phyloP scores from a whole-genome alignment of 2,797 vertebrate genomes.

The Okamejei kenojei region DNA sequence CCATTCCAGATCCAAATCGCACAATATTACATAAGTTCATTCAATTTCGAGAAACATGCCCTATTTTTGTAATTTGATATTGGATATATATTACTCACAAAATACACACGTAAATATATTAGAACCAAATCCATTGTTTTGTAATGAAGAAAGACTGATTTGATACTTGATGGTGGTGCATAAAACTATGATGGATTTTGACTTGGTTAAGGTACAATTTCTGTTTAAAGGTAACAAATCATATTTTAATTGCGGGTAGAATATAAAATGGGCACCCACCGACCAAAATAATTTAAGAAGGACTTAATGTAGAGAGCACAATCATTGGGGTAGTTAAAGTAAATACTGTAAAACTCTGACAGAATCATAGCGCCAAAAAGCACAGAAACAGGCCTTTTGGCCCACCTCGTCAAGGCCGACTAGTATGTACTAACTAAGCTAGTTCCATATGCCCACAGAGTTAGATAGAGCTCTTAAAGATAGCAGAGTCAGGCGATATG shows the following conservation, averaged over 20 bases:
- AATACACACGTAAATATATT: too few relatives aligned
- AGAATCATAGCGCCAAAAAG: too few relatives aligned
- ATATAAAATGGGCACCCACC: not conserved
- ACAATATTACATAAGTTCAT: not conserved
- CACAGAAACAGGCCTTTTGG: too few relatives aligned
- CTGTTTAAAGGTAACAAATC: not conserved
- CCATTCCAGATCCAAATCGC: not conserved
- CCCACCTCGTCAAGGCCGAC: too few relatives aligned
- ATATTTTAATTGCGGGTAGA: not conserved
- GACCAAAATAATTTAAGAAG: not conserved
- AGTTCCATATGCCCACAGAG: too few relatives aligned
- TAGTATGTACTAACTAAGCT: too few relatives aligned
- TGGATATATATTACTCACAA: not conserved
- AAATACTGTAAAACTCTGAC: too few relatives aligned
- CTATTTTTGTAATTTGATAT: not conserved
- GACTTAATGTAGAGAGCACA: not conserved
- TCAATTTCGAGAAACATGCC: not conserved
- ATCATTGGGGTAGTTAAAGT: not conserved
- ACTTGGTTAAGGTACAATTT: not conserved
- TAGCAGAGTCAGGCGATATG: too few relatives aligned
- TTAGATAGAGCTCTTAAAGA: too few relatives aligned
- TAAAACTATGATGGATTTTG: not conserved
- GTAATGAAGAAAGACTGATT: not conserved
- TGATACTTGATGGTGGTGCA: not conserved
- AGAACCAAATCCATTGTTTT: not conserved